phyloP scores from a whole-genome alignment of 2,113 vertebrate genomes.

The Chaetodon auriga region DNA sequence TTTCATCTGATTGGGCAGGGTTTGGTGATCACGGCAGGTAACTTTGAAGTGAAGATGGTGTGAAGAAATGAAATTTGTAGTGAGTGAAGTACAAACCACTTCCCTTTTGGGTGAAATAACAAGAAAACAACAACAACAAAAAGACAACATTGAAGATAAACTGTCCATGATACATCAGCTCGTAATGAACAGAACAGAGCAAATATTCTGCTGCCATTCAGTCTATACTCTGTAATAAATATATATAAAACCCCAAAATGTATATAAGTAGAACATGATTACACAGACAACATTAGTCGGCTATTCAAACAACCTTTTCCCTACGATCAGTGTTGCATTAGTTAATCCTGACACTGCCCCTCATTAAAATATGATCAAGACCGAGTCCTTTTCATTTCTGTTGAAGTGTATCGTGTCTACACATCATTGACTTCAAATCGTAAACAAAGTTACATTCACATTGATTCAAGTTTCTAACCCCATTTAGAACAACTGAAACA shows the following conservation, averaged over 20 bases:
- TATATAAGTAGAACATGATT: neutral
- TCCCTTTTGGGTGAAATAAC: neutral
- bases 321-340: neutral
- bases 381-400: too few relatives aligned
- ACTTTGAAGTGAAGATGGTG: neutral
- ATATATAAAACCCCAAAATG: neutral
- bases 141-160: neutral
- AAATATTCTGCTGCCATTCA: neutral
- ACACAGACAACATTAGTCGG: neutral
- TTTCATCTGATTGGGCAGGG: neutral
- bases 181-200: neutral
- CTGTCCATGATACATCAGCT: neutral
- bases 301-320: neutral
- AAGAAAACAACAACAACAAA: neutral
- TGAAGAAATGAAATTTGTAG: neutral
- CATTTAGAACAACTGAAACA: neutral
- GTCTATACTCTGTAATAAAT: conserved; percentile 6
- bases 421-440: neutral
- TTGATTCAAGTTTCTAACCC: neutral
- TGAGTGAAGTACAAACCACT: neutral
- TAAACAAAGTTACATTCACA: neutral
- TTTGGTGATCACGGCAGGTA: neutral
- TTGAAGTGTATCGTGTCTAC: neutral
- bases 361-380: neutral
- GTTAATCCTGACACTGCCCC: neutral